These are phyloP conservation scores for Goniozus legneri DNA, from an alignment of 1,140 invertebrate genomes.

Conservation along the genomic window DNA sequence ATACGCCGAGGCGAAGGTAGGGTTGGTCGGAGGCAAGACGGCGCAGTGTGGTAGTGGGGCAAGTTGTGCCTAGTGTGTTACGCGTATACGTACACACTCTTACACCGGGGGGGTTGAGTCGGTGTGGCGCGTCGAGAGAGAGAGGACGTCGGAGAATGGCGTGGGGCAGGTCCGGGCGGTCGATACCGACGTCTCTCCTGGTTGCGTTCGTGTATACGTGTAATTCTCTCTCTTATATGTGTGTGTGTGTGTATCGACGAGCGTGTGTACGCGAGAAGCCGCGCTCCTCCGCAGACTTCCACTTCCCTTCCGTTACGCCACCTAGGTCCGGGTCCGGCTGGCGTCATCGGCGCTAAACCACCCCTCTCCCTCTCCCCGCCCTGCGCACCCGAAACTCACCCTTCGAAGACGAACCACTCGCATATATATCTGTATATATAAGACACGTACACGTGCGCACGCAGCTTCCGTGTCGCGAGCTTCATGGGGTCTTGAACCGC, in stretches of 20 bases:
- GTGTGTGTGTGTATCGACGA: too few species aligned
- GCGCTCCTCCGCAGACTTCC: slow-evolving; percentile 25
- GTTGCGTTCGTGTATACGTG: too few species aligned
- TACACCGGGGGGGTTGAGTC: slow-evolving; percentile 18
- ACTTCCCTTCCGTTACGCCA: slow-evolving; percentile 41
- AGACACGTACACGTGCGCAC: neutral
- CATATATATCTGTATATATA: neutral
- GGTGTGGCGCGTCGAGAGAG: too few species aligned
- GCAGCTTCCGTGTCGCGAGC: too few species aligned
- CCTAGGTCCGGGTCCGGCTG: slow-evolving; percentile 41
- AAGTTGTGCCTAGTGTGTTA: slow-evolving; percentile 17
- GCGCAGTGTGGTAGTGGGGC: slow-evolving; percentile 32
- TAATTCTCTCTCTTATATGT: neutral
- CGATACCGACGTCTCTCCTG: slow-evolving; percentile 49
- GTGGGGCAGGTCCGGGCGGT: slow-evolving; percentile 50
- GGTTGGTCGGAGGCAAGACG: slow-evolving; percentile 22
- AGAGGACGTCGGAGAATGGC: slow-evolving; percentile 38
- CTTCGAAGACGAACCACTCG: neutral
- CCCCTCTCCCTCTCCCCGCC: slow-evolving; percentile 1
- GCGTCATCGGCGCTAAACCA: slow-evolving; percentile 5
- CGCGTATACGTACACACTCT: too few species aligned
- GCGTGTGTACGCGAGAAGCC: too few species aligned
- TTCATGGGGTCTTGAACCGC: too few species aligned
- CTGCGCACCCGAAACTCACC: neutral
- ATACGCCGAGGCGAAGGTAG: neutral